Evolutionary conservation across 2,113 vertebrate species (phyloP), one percentile per base, ranked within the genome.

Genomic region (Kryptolebias marmoratus): DNA sequence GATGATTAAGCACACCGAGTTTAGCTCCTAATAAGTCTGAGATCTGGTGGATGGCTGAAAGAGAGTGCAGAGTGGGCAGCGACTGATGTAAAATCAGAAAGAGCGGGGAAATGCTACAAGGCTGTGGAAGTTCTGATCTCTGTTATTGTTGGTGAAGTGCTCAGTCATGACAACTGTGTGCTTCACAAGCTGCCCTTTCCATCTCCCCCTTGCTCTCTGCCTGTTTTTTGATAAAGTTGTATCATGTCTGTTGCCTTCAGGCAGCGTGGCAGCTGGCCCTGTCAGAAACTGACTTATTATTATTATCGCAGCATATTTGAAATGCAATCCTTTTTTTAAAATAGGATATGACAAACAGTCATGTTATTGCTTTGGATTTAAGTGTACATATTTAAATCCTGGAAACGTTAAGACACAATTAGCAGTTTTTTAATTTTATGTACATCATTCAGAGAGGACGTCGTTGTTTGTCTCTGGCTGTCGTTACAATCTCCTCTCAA

Each of bases 1-100:
- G 49, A 80, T 89, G 79, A 91, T 89, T 64, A 83, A 88, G 77
- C 80, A 49, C 75, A 79, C 72, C 31, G 53, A 65, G 69, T 82
- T 31, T 73, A 84, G 80, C 81, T 80, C 44, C 79, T 89, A 83
- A 86, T 86, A 85, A 67, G 63, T 72, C 52, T 85, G 73, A 70
- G 73, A 71, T 68, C 70, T 83, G 84, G 73, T 76, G 16, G 59
- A 90, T 80, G 73, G 72, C n/a, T 49, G 22, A 56, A 45, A 50
- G 50, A 76, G 66, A 67, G n/a, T 49, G 48, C 53, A 74, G 47
- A 57, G 14, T 11, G 30, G 28, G 56, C 49, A 11, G 39, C 59
- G 58, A 57, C 53, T 66, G 49, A 56, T 58, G 53, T 57, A 68
- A 55, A 42, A 36, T 68, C 68, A 72, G 8, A 63, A 64, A 48